phyloP scores from a whole-genome alignment of 2,797 vertebrate genomes.

The Sebastes wilsoni region DNA sequence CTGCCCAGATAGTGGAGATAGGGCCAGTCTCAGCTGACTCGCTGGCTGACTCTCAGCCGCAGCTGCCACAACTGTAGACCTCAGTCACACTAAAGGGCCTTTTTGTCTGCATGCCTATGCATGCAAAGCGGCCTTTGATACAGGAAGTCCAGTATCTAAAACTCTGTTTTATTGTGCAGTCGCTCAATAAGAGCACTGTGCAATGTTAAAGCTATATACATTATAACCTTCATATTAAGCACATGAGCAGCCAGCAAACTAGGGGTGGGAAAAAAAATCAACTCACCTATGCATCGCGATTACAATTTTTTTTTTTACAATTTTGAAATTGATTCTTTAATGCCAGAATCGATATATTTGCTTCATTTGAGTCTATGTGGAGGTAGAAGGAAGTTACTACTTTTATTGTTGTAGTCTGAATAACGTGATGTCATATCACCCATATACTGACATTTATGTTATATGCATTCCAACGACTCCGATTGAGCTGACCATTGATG shows the following conservation, averaged over 20 bases:
- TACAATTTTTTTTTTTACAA: too few relatives aligned
- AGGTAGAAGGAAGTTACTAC: too few relatives aligned
- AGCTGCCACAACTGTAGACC: conserved; percentile 73
- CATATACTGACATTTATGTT: too few relatives aligned
- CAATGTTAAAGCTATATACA: background rate
- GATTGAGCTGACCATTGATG: too few relatives aligned
- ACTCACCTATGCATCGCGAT: too few relatives aligned
- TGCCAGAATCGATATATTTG: too few relatives aligned
- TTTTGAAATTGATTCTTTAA: too few relatives aligned
- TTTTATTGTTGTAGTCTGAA: too few relatives aligned
- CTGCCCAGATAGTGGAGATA: conserved; percentile 48
- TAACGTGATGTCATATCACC: too few relatives aligned
- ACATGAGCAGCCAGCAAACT: background rate
- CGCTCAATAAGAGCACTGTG: conserved; percentile 16
- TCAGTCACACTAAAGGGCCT: conserved; percentile 57
- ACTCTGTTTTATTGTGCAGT: conserved; percentile 21
- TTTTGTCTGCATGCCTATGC: conserved; percentile 53
- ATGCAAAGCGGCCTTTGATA: conserved; percentile 50
- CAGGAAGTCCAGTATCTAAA: conserved; percentile 60
- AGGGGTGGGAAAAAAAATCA: too few relatives aligned
- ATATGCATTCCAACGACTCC: too few relatives aligned
- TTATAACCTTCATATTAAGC: conserved; percentile 10
- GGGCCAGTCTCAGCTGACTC: conserved; percentile 67
- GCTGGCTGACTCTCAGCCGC: conserved; percentile 53
- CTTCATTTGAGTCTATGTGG: too few relatives aligned